phyloP scores from a whole-genome alignment of 2,888 invertebrate species.

The Hemaris fuciformis region DNA sequence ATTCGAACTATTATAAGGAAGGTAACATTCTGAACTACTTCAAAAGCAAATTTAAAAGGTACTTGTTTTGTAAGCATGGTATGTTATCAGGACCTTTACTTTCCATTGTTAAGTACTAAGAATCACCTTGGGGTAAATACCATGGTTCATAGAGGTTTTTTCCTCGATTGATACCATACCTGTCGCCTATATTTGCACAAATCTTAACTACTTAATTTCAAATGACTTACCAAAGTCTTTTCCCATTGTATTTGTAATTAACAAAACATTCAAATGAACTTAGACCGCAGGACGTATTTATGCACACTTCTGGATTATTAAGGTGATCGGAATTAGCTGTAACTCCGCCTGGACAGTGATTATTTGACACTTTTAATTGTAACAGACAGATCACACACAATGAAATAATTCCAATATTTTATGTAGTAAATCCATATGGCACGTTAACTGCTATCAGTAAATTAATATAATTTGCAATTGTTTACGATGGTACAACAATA shows the following conservation, averaged over 20 bases:
- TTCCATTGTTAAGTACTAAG: not conserved
- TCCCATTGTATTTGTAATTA: constrained; percentile 40
- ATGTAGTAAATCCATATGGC: not conserved
- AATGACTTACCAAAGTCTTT: constrained; percentile 62
- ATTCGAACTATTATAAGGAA: too few species aligned
- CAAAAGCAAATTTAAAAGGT: too few species aligned
- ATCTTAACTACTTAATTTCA: not conserved
- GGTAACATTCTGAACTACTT: too few species aligned
- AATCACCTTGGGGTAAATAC: not conserved
- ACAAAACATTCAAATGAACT: not conserved
- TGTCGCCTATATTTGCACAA: not conserved
- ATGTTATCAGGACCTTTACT: not conserved
- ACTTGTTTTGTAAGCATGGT: not conserved
- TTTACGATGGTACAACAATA: not conserved
- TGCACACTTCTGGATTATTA: too few species aligned
- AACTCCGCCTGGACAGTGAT: not conserved
- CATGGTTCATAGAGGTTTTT: not conserved
- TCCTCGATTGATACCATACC: not conserved
- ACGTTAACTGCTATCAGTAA: not conserved
- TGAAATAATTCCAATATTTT: not conserved
- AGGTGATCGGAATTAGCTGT: not conserved
- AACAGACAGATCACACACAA: not conserved
- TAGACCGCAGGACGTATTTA: not conserved
- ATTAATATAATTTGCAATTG: not conserved
- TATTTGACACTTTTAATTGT: not conserved